phyloP scores from a whole-genome alignment of 2,888 invertebrate species.

The Drosophila sordidula region DNA sequence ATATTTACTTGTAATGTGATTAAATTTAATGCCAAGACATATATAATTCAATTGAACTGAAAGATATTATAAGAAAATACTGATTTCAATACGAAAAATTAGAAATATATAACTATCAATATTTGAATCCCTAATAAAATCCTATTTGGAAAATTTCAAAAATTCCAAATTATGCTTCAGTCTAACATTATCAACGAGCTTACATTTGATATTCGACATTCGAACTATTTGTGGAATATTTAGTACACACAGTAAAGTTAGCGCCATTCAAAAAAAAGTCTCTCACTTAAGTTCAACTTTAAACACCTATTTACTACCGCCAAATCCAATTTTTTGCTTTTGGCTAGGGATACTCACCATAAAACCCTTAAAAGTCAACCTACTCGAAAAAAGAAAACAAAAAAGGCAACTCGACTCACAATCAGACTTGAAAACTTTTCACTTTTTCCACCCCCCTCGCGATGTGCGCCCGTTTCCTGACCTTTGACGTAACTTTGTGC shows the following conservation, averaged over 20 bases:
- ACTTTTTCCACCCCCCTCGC: conserved; percentile 30
- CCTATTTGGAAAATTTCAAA: too few relatives aligned
- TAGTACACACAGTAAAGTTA: not conserved
- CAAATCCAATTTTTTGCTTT: conserved; percentile 10
- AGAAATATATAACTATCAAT: too few relatives aligned
- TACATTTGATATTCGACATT: too few relatives aligned
- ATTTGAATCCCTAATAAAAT: too few relatives aligned
- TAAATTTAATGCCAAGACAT: too few relatives aligned
- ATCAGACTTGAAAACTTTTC: conserved; percentile 47
- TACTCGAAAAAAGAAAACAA: conserved; percentile 12
- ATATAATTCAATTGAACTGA: too few relatives aligned
- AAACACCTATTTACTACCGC: conserved; percentile 10
- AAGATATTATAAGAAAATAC: too few relatives aligned
- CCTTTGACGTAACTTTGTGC: conserved; percentile 70
- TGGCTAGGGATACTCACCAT: conserved; percentile 14
- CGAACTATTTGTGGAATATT: not conserved
- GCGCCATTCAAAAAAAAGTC: not conserved
- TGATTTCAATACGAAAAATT: too few relatives aligned
- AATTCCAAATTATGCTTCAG: too few relatives aligned
- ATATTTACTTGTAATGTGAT: too few relatives aligned
- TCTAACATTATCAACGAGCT: too few relatives aligned
- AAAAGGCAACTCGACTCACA: conserved; percentile 26
- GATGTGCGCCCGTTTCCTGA: conserved; percentile 53
- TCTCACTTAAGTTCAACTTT: conserved; percentile 9
- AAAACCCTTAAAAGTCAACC: conserved; percentile 58